A percentile compares a stretch with the other conserved stretches of the same genome.
These are phyloP conservation scores for Taurulus bubalis DNA, from an alignment of 2,113 vertebrate genomes.

Conservation along the genomic window DNA sequence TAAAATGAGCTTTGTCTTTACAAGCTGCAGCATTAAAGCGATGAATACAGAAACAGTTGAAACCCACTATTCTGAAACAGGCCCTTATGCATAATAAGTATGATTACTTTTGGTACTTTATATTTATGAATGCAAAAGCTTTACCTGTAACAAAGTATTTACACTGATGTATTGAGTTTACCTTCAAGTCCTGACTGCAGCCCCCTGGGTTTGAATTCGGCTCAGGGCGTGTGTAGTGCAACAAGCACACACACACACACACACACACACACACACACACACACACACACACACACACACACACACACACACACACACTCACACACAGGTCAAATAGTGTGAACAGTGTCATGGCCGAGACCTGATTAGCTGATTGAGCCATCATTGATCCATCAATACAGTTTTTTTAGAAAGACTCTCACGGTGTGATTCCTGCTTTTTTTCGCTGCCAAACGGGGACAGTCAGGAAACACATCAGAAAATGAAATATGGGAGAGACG, in stretches of 20 bases:
- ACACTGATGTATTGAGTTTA: too few relatives aligned
- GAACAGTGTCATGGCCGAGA: background rate
- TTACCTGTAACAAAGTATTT: too few relatives aligned
- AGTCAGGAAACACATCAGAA: conserved; percentile 14
- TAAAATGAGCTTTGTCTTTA: too few relatives aligned
- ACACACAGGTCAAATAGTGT: background rate
- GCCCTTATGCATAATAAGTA: too few relatives aligned
- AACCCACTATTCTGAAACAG: too few relatives aligned
- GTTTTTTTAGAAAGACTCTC: background rate
- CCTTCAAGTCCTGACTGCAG: too few relatives aligned
- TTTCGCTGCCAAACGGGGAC: too few relatives aligned
- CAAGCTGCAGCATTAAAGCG: too few relatives aligned
- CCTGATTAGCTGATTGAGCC: background rate
- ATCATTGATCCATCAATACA: background rate
- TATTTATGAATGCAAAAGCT: background rate
- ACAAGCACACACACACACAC: background rate
- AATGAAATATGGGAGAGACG: background rate
- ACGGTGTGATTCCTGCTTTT: conserved; percentile 2
- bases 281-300: too few relatives aligned
- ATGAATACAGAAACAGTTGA: too few relatives aligned
- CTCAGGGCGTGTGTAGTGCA: background rate
- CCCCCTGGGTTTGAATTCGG: too few relatives aligned
- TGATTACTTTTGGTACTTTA: background rate
- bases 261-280: too few relatives aligned
- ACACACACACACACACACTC: background rate